Evolutionary conservation across 1,140 invertebrate genomes (phyloP).

Genomic region (Hirudo medicinalis): DNA sequence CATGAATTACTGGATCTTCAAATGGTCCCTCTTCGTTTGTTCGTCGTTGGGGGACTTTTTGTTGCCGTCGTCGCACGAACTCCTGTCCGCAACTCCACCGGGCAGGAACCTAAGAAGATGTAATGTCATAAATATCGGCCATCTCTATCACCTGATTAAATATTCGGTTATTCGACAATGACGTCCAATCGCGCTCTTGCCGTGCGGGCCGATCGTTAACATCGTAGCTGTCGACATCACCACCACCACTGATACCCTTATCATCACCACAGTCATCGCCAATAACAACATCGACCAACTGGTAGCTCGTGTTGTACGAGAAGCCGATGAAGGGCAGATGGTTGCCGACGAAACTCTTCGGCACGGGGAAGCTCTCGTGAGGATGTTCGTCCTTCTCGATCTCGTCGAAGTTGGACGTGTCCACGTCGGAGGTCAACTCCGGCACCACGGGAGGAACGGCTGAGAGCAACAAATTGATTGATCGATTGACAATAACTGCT

Average conservation of each 20-base stretch:
- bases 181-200: no score
- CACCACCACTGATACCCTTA: neutral
- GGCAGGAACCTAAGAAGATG: no score
- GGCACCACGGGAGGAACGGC: slow-evolving; percentile 88
- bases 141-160: no score
- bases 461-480: slow-evolving; percentile 30
- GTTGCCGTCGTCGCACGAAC: no score
- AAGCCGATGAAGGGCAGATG: slow-evolving; percentile 97
- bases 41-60: no score
- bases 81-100: no score
- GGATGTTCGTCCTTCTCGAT: slow-evolving; percentile 55
- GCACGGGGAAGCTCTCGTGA: slow-evolving; percentile 64
- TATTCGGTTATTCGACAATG: no score
- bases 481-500: neutral
- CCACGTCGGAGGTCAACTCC: slow-evolving; percentile 83
- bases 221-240: neutral
- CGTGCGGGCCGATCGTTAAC: neutral
- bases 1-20: neutral
- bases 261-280: neutral
- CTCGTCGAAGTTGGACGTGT: slow-evolving; percentile 96
- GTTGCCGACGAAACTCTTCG: slow-evolving; percentile 94
- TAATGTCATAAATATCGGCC: no score
- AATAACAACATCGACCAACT: slow-evolving; percentile 37
- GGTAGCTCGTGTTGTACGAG: slow-evolving; percentile 54
- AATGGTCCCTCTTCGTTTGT: no score